A percentile compares a stretch with the other conserved stretches of the same genome.
These are phyloP conservation scores for Eupristina koningsbergeri DNA, from an alignment of 1,140 invertebrate species.

Conservation along the genomic window DNA sequence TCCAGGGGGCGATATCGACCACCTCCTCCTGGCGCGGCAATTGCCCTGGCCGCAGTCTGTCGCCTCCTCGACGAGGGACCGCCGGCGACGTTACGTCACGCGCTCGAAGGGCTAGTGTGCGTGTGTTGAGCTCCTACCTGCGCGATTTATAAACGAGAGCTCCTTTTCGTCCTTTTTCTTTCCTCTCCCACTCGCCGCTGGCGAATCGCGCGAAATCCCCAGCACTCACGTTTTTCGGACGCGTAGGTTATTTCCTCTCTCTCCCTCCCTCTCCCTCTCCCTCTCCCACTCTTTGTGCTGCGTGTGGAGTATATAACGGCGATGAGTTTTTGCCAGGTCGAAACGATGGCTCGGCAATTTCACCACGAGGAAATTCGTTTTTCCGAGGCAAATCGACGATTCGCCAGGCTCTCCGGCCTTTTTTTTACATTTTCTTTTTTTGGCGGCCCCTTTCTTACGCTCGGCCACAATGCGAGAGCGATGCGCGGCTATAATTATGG, in stretches of 20 bases:
- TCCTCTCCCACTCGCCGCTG: conserved; percentile 43
- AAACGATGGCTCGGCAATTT: neutral
- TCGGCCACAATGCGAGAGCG: neutral
- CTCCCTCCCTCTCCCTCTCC: too few species aligned
- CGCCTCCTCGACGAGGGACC: neutral
- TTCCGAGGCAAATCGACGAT: neutral
- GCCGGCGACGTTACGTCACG: neutral
- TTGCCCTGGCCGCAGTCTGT: neutral
- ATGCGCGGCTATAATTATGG: neutral
- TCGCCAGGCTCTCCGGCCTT: neutral
- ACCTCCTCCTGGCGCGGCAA: neutral
- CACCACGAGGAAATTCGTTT: neutral
- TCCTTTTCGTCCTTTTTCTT: conserved; percentile 41
- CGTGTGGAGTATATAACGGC: neutral
- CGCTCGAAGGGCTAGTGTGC: conserved; percentile 13
- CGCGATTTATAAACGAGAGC: too few species aligned
- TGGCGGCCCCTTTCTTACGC: neutral
- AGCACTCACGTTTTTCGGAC: neutral
- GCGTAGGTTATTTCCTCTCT: too few species aligned
- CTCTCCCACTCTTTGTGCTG: neutral
- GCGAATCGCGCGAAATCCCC: neutral
- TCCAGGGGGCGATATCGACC: too few species aligned
- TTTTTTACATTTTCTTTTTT: too few species aligned
- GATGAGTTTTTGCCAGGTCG: neutral
- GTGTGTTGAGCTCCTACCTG: too few species aligned